These are phyloP conservation scores for Lepisosteus osseus DNA, from an alignment of 2,113 vertebrate species.

Conservation along the genomic window DNA sequence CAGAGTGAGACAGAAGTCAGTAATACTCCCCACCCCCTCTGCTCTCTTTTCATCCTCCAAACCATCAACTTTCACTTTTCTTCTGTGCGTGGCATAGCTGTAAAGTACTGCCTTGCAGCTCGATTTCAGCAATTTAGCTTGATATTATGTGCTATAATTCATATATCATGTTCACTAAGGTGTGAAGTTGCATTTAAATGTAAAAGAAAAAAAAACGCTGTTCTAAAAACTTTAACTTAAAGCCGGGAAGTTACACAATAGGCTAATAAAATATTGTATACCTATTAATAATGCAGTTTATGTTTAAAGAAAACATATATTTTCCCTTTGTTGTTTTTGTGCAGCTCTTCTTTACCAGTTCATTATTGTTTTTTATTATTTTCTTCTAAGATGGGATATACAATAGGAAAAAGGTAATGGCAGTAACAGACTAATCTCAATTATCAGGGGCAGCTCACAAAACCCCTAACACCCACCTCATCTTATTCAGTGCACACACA, in stretches of 20 bases:
- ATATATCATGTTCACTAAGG: neutral
- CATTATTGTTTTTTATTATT: slow-evolving; percentile 57
- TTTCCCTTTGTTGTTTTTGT: slow-evolving; percentile 24
- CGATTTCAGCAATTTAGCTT: no score
- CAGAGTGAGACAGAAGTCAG: no score
- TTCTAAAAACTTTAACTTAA: no score
- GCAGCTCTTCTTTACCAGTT: slow-evolving; percentile 18
- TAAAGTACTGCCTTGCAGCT: neutral
- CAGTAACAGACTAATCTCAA: slow-evolving; percentile 91
- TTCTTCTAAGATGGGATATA: slow-evolving; percentile 84
- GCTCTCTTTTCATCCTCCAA: no score
- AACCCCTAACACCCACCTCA: slow-evolving; percentile 85
- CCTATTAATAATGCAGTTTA: slow-evolving; percentile 47
- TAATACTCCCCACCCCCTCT: no score
- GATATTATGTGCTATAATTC: neutral
- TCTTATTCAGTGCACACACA: slow-evolving; percentile 77
- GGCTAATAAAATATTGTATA: slow-evolving; percentile 24
- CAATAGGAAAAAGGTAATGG: slow-evolving; percentile 83
- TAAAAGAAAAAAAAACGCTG: neutral
- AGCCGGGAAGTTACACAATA: no score
- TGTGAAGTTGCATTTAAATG: neutral
- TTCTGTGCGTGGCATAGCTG: neutral
- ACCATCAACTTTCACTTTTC: no score
- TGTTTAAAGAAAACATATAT: slow-evolving; percentile 47
- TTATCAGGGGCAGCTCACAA: slow-evolving; percentile 81